Evolutionary conservation across 2,797 vertebrate species (phyloP).

Genomic region (Dermochelys coriacea): DNA sequence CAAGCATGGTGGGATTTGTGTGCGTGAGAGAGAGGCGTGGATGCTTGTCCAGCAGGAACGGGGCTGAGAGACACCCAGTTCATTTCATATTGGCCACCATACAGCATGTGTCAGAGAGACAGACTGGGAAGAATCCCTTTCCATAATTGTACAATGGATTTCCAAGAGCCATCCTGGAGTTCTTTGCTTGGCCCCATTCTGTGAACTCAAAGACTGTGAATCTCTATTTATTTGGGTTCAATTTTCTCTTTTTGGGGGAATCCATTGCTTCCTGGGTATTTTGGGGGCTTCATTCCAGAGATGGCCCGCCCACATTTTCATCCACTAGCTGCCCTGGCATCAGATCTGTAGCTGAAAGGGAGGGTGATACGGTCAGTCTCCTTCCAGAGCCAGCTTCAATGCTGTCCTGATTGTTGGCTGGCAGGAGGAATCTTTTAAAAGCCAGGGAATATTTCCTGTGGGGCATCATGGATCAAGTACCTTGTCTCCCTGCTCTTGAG

Average conservation of each 20-base stretch:
- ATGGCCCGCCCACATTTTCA: not conserved
- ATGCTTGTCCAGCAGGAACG: not conserved
- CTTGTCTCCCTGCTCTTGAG: constrained; percentile 96
- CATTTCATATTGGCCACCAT: not conserved
- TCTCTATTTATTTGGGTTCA: not conserved
- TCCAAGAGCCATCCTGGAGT: not conserved
- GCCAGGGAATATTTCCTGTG: not conserved
- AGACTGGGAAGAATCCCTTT: not conserved
- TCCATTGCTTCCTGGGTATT: not conserved
- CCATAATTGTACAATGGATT: not conserved
- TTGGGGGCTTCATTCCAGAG: not conserved
- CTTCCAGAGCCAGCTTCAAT: not conserved
- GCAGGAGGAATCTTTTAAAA: not conserved
- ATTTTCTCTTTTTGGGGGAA: not conserved
- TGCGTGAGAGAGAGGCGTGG: not conserved
- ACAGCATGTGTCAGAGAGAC: too few relatives aligned
- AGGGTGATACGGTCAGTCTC: not conserved
- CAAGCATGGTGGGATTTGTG: not conserved
- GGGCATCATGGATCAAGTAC: constrained; percentile 70
- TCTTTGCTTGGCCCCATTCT: not conserved
- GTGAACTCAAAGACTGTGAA: not conserved
- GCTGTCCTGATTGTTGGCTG: not conserved
- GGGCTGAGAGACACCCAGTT: not conserved
- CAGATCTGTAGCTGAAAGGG: not conserved
- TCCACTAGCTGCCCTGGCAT: not conserved